Percentiles rank a stretch among this genome's conserved stretches.
Conservation (phyloP, 2,797 vertebrate species). For the Lagorchestes hirsutus region DNA sequence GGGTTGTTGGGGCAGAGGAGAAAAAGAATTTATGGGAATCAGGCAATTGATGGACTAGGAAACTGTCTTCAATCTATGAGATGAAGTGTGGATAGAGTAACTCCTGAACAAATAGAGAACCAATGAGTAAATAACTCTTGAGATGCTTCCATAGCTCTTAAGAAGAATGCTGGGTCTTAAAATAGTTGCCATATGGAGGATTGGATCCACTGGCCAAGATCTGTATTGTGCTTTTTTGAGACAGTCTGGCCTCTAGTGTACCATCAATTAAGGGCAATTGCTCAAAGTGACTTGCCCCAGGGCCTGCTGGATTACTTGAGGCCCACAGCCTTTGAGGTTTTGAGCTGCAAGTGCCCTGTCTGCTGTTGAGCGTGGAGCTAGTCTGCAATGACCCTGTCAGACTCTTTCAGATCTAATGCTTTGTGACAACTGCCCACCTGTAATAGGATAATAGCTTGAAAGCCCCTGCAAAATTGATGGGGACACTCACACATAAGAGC, state of each 20-base stretch:
- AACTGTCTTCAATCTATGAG: not conserved
- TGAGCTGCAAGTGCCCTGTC: constrained; percentile 86
- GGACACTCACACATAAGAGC: constrained; percentile 71
- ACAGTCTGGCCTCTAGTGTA: constrained; percentile 77
- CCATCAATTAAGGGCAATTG: constrained; percentile 84
- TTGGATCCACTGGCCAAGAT: constrained; percentile 78
- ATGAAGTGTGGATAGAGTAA: constrained; percentile 6
- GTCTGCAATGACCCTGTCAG: constrained; percentile 86
- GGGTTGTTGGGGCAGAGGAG: not conserved
- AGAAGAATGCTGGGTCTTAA: constrained; percentile 65
- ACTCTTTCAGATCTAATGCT: constrained; percentile 86
- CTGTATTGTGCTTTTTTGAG: constrained; percentile 64
- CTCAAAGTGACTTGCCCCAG: constrained; percentile 84
- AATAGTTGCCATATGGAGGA: constrained; percentile 71
- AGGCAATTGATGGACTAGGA: not conserved
- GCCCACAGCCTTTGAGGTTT: constrained; percentile 1
- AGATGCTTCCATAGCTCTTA: constrained; percentile 39
- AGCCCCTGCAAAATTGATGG: constrained; percentile 87
- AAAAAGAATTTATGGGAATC: not conserved
- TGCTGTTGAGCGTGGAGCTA: constrained; percentile 87
- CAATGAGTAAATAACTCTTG: constrained; percentile 62
- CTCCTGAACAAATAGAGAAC: constrained; percentile 51
- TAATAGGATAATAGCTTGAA: constrained; percentile 84
- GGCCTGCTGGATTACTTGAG: constrained; percentile 79
- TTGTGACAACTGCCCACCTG: constrained; percentile 92